Base-by-base conservation (phyloP, 2,797 vertebrate genomes). In the Rhynchonycteris naso region DNA sequence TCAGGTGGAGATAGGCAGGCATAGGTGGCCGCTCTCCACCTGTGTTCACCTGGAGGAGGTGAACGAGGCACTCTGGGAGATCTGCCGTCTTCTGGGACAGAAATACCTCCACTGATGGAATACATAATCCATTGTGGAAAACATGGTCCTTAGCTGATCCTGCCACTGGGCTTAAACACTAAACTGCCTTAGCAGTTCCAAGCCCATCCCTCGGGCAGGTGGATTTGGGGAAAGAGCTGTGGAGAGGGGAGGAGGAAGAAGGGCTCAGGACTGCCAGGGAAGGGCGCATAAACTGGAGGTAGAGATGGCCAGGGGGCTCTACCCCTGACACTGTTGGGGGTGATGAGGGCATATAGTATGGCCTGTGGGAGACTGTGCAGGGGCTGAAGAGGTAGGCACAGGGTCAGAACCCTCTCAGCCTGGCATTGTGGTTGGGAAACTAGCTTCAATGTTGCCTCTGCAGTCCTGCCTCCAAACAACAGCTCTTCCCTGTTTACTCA, bases 101-200 rank as follows among this genome's bases (percentile, higher is more conserved):
- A 93, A 86, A 75, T 58, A 63, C 87, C 72, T 90, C 47, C 74
- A 1, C 16, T 56, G 93, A 90, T 76, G 65, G 86, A 78, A 83
- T 71, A 72, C 19, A 33, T 52, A 66, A 63, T 68, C 76, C n/a
- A 28, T 75, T 79, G 38, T 88, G 69, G 52, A 93, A 94, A 89
- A 47, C 72, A 28, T 2, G 33, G n/a, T 78, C 59, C 66, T 84
- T 59, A 65, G 81, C 38, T 38, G 69, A 79, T 86, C 69, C 61
- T 89, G 8, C 5, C 19, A 22, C 72, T 28, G 35, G n/a, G 47
- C 81, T 80, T 56, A 43, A 69, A 66, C 56, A 30, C 61, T 26
- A 69, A 94, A 84, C 26, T 35, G 88, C 68, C 35, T 90, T 56
- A 69, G 79, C 43, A 69, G 79, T 30, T 75, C 58, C 10, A 30